Evolutionary conservation across 2,797 vertebrate genomes (phyloP), one percentile per base, ranked within the genome.

Genomic region (Sebastes elongatus): DNA sequence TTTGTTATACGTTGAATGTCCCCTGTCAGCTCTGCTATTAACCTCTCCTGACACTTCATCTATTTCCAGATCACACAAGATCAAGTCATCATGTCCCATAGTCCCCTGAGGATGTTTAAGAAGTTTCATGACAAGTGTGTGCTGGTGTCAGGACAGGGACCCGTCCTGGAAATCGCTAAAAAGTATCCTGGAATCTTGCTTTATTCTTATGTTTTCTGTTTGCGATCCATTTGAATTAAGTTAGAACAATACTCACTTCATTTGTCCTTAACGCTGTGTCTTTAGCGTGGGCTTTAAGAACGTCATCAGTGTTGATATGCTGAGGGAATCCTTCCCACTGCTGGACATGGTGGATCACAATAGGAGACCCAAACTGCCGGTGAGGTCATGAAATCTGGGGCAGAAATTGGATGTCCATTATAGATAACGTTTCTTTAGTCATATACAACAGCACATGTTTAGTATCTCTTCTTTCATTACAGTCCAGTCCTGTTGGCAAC

Each of bases 61-160:
- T 81, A 22, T 81, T 88, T 80, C 32, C 91, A 99, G 97, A 96
- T 99, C 75, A 95, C 96, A 3, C 96, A 96, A 75, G 97, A 98
- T 61, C 97, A 98, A 52, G 97, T 99, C 77, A 94, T 98, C 94
- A 97, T 99, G 97, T 98, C 97, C 0, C 97, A 99, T 78, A 98
- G 97, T 89, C 97, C 97, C n/a, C 91, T 98, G 88, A 94, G 94
- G 86, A 98, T 98, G 96, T 97, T 98, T 82, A 97, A 93, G 84
- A 96, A 92, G 85, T 98, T 96, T n/a, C 97, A 98, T 62, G 95
- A 98, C 49, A 98, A 97, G 91, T 97, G 96, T 90, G 97, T 98
- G 57, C 92, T 98, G 78, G 97, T 98, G 2, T 98, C 97, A 2
- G 97, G 97, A 84, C 97, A 99, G 92, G 97, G 97, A 20, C 97